A percentile compares a stretch with the other conserved stretches of the same genome.
These are phyloP conservation scores for Donacobius atricapilla DNA, from an alignment of 2,113 vertebrate species.

Conservation along the genomic window DNA sequence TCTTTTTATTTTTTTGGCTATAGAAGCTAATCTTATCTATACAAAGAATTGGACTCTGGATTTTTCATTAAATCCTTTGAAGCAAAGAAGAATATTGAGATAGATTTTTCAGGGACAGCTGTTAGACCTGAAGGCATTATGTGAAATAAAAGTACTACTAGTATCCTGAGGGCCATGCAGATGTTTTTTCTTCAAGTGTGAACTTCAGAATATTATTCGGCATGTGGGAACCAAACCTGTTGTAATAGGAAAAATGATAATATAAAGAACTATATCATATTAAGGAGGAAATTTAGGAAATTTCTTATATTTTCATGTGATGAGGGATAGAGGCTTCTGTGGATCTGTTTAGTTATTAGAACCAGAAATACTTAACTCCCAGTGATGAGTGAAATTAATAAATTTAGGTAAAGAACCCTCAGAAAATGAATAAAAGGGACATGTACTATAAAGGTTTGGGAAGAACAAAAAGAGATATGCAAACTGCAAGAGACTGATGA, in stretches of 20 bases:
- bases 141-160: neutral
- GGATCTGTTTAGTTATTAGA: neutral
- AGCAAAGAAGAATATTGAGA: neutral
- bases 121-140: neutral
- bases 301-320: neutral
- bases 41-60: neutral
- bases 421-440: neutral
- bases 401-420: neutral
- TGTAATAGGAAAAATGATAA: neutral
- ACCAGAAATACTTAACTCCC: neutral
- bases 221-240: neutral
- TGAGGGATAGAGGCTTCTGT: neutral
- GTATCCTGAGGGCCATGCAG: neutral
- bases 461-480: neutral
- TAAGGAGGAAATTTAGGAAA: neutral
- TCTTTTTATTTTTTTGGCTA: neutral
- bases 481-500: neutral
- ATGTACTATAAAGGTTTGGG: neutral
- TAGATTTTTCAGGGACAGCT: neutral
- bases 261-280: neutral
- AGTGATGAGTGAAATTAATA: neutral
- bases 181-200: neutral
- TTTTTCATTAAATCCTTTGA: neutral
- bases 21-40: neutral
- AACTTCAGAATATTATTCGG: neutral